These are phyloP conservation scores for Drosophila longiperda DNA, from an alignment of 2,888 invertebrate genomes.

Conservation along the genomic window DNA sequence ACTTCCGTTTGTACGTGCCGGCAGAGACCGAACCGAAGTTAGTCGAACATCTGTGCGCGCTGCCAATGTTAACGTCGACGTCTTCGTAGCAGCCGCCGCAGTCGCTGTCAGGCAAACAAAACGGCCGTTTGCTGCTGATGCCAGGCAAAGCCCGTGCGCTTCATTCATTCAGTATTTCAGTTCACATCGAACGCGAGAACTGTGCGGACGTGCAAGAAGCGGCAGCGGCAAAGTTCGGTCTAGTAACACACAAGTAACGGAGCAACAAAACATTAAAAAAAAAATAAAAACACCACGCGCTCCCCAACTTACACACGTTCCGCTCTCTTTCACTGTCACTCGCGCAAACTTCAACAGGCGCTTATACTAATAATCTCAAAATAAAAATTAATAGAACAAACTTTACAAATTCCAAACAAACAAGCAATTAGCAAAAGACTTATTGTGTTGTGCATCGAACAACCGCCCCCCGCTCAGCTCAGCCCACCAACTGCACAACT, in stretches of 20 bases:
- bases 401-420: constrained; percentile 8
- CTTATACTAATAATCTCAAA: constrained; percentile 19
- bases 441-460: constrained; percentile 40
- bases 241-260: constrained; percentile 45
- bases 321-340: constrained; percentile 39
- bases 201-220: constrained; percentile 82
- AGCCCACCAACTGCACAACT: constrained; percentile 23
- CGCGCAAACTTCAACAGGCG: constrained; percentile 51
- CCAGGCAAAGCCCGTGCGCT: constrained; percentile 51
- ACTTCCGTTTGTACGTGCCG: constrained; percentile 59
- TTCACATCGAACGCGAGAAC: constrained; percentile 85
- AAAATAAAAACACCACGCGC: constrained; percentile 36
- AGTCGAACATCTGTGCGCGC: constrained; percentile 67
- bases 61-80: constrained; percentile 35
- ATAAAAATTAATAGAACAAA: constrained; percentile 4
- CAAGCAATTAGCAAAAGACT: constrained; percentile 43
- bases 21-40: constrained; percentile 50
- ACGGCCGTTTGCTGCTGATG: constrained; percentile 40
- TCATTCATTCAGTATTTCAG: constrained; percentile 80
- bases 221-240: constrained; percentile 60
- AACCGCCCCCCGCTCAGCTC: not conserved
- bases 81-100: constrained; percentile 9
- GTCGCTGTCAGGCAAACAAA: constrained; percentile 44
- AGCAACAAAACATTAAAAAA: constrained; percentile 34
- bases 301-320: constrained; percentile 52